phyloP scores from a whole-genome alignment of 2,797 vertebrate species.

The Microctenopoma lineatum region DNA sequence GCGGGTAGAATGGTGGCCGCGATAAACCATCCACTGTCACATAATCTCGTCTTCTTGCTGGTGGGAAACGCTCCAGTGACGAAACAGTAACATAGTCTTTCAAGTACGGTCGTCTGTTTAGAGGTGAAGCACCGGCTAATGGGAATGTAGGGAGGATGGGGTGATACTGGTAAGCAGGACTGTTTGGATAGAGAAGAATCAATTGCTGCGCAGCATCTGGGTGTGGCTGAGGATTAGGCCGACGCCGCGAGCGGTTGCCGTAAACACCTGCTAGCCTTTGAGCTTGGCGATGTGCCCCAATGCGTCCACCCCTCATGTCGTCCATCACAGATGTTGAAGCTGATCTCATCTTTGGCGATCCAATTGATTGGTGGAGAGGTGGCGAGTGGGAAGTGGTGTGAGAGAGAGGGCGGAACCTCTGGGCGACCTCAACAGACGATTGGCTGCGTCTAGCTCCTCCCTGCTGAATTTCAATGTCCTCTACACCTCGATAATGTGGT shows the following conservation, averaged over 20 bases:
- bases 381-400: conserved; percentile 65
- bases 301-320: conserved; percentile 42
- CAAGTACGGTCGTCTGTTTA: conserved; percentile 65
- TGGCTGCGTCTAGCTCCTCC: conserved; percentile 80
- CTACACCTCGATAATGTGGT: conserved; percentile 14
- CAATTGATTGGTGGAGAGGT: conserved; percentile 13
- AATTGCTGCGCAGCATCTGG: conserved; percentile 82
- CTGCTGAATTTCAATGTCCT: conserved; percentile 28
- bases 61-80: conserved; percentile 83
- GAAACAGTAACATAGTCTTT: conserved; percentile 76
- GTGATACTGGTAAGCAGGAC: conserved; percentile 79
- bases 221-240: conserved; percentile 67
- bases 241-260: conserved; percentile 66
- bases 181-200: conserved; percentile 84
- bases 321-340: conserved; percentile 70
- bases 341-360: conserved; percentile 66
- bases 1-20: conserved; percentile 49
- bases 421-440: conserved; percentile 79
- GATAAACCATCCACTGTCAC: conserved; percentile 64
- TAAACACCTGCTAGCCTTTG: conserved; percentile 69
- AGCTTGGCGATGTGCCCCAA: conserved; percentile 66
- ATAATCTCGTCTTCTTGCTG: conserved; percentile 49
- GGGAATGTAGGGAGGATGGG: conserved; percentile 82
- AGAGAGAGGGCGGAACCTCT: conserved; percentile 77
- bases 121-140: conserved; percentile 38